Base-by-base conservation (phyloP, 2,888 invertebrate species). In the Xestia c-nigrum region DNA sequence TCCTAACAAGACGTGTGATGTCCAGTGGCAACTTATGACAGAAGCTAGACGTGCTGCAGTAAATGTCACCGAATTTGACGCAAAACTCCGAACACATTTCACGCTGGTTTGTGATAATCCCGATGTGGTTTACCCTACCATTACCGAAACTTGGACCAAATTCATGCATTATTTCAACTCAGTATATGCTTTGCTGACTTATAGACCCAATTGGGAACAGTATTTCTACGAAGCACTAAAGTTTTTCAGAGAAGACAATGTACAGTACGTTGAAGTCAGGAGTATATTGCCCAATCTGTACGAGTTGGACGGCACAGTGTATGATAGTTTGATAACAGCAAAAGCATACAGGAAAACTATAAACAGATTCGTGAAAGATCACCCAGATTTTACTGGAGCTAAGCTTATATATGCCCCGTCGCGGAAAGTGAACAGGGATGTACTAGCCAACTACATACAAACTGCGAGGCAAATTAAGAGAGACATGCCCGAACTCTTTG, bases 221-320 rank as follows among this genome's bases (percentile, higher is more conserved):
- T 97, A 98, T 88, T 97, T 97, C 86, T 97, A 97, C 84, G 97
- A 97, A 79, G 97, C 97, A 0, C 92, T 98, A 1, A 92, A 95
- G 80, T 97, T 97, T 80, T 97, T 98, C 72, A 96, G 97, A 87
- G 97, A 97, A 9, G 98, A 98, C 88, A 98, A 98, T 75, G 96
- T 98, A 0, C 97, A 98, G 92, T 98, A 98, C 83, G 89, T 98
- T 38, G 98, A 98, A 93, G 94, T 98, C 3, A 95, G 98, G 70
- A 97, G 97, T n/a, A 92, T 97, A 0, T 91, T 98, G 46, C 97
- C 98, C 0, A 89, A 94, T 87, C 93, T 98, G 0, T 98, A 98
- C 85, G 98, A 98, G 81, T 90, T 98, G 59, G 97, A 98, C 70
- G 98, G 98, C 0, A 97, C 96, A 0, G 83, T 87, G 0, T 97